Conservation (phyloP, 1,140 invertebrate species). For the Eueides isabella region DNA sequence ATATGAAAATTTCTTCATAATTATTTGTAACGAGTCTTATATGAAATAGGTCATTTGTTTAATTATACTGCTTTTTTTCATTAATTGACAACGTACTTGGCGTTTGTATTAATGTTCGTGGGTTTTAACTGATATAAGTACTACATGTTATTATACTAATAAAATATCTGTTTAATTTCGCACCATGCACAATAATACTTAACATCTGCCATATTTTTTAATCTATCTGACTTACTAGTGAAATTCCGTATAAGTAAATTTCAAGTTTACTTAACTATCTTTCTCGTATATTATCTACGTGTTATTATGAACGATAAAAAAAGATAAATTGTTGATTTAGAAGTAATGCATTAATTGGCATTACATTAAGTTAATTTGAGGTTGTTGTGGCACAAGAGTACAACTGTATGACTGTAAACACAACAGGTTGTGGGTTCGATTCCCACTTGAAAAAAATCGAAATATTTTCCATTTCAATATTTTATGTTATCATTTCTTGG, state of each 20-base stretch:
- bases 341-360: no score
- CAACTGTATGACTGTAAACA: no score
- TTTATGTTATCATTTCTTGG: no score
- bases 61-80: background rate
- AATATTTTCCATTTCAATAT: no score
- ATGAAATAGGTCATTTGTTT: background rate
- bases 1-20: slow-evolving; percentile 12
- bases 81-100: background rate
- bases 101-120: background rate
- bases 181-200: background rate
- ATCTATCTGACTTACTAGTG: background rate
- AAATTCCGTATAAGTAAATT: background rate
- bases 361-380: no score
- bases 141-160: background rate
- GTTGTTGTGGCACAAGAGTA: no score
- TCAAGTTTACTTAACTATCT: background rate
- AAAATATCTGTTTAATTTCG: background rate
- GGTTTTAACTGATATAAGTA: background rate
- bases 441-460: no score
- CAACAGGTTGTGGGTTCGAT: no score
- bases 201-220: background rate
- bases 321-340: no score
- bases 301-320: no score
- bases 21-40: slow-evolving; percentile 11
- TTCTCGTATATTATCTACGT: background rate